These are phyloP conservation scores for Ganaspis brasiliensis DNA, from an alignment of 2,888 invertebrate genomes.

Conservation along the genomic window DNA sequence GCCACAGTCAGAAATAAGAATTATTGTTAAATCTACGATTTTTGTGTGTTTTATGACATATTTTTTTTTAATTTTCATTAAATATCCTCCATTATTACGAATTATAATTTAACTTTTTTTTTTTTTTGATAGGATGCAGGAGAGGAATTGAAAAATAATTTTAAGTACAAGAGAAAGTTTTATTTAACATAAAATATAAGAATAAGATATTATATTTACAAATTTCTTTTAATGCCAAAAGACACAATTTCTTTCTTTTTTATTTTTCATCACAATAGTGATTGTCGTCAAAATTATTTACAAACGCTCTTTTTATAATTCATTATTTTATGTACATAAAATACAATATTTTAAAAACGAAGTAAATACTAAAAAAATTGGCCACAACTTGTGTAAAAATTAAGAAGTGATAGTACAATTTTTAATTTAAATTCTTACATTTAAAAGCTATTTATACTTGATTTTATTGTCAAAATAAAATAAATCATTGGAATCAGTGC, in stretches of 20 bases:
- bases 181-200: slow-evolving; percentile 76
- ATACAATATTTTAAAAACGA: slow-evolving; percentile 28
- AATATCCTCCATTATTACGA: too few species aligned
- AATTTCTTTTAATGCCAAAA: slow-evolving; percentile 43
- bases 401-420: slow-evolving; percentile 3
- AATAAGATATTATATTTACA: slow-evolving; percentile 62
- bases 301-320: slow-evolving; percentile 11
- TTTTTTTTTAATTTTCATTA: too few species aligned
- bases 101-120: background rate
- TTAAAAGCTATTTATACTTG: background rate
- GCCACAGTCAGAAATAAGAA: slow-evolving; percentile 6
- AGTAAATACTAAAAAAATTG: slow-evolving; percentile 26
- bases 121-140: slow-evolving; percentile 48
- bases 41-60: too few species aligned
- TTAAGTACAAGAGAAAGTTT: slow-evolving; percentile 72
- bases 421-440: background rate
- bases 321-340: slow-evolving; percentile 26
- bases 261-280: slow-evolving; percentile 35
- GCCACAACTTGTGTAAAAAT: background rate
- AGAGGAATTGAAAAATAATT: slow-evolving; percentile 73
- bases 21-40: too few species aligned
- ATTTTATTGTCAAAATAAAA: background rate
- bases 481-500: background rate
- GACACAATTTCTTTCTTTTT: slow-evolving; percentile 19
- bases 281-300: slow-evolving; percentile 48